These are phyloP conservation scores for Cephus rjabovi DNA, from an alignment of 2,888 invertebrate genomes.

Conservation along the genomic window DNA sequence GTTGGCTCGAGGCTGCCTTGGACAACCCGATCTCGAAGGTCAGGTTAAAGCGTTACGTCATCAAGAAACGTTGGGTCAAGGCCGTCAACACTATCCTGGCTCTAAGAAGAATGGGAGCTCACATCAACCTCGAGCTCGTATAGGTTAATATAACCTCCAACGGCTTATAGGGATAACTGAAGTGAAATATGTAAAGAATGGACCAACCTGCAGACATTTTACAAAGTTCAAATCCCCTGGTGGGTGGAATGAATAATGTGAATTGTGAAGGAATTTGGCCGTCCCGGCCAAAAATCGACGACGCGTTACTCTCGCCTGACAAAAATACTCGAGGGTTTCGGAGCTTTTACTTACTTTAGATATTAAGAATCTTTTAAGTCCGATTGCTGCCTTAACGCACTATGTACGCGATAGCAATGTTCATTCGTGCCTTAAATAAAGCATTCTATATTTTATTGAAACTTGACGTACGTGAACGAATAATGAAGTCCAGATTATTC, in stretches of 20 bases:
- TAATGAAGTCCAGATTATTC: not conserved
- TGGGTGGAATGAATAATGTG: not conserved
- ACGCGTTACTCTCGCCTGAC: not conserved
- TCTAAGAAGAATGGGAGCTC: constrained; percentile 86
- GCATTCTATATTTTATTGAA: not conserved
- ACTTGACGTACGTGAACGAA: not conserved
- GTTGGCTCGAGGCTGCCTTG: constrained; percentile 79
- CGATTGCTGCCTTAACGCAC: not conserved
- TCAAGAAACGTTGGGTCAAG: constrained; percentile 91
- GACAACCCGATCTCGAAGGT: constrained; percentile 80
- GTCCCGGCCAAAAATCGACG: not conserved
- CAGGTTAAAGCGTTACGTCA: constrained; percentile 87
- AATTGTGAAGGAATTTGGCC: not conserved
- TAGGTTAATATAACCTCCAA: constrained; percentile 26
- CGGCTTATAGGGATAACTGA: not conserved
- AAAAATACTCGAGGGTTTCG: not conserved
- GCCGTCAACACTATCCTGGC: constrained; percentile 90
- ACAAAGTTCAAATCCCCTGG: not conserved
- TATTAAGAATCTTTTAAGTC: not conserved
- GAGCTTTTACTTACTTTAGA: not conserved
- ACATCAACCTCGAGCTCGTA: constrained; percentile 72
- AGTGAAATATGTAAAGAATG: not conserved
- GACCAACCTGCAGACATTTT: not conserved
- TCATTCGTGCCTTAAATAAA: not conserved
- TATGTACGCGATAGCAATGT: not conserved